Evolutionary conservation across 2,113 vertebrate genomes (phyloP), one percentile per base, ranked within the genome.

Genomic region (Nematolebias whitei): DNA sequence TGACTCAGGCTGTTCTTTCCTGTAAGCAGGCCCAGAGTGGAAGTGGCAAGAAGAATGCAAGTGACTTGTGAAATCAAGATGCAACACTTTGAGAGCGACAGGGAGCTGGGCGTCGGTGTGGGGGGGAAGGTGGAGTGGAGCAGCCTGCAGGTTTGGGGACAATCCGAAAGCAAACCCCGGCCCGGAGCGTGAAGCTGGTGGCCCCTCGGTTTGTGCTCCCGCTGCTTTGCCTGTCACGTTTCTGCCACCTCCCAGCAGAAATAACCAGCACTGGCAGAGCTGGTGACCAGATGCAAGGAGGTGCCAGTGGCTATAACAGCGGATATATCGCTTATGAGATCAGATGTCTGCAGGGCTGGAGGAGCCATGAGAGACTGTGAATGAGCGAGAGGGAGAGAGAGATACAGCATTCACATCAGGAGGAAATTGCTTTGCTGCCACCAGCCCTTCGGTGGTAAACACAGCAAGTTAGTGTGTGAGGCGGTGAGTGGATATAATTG

Each of bases 241-340:
- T 50, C 69, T 45, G 60, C 81, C 83, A 67, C 83, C 77, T 91
- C 84, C 82, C 85, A 83, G 65, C 76, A 89, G 85, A 91, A 89
- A 91, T 90, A 91, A 92, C 86, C 87, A 85, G 82, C 39, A 56
- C 72, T 90, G 87, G 88, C 84, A 89, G 85, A 90, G 78, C 88
- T 84, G 84, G 87, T 89, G 89, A 87, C 85, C 81, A 67, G 86
- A 91, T 89, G 89, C 84, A 76, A 82, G 75, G 72, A 90, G 82
- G 80, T 91, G 86, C 85, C 87, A 91, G 79, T 80, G 85, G 82
- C 84, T 77, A 87, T 90, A 89, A 90, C 85, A 83, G 88, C 84
- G 88, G 87, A 90, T 91, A 93, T 90, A 91, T 89, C 83, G 89
- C 86, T 91, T 91, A 91, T 93, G 84, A 92, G 87, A 93, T 91